Percentiles rank a stretch among this genome's conserved stretches.
These are phyloP conservation scores for Chrysomallon squamiferum DNA, from an alignment of 1,140 invertebrate genomes.

Conservation along the genomic window DNA sequence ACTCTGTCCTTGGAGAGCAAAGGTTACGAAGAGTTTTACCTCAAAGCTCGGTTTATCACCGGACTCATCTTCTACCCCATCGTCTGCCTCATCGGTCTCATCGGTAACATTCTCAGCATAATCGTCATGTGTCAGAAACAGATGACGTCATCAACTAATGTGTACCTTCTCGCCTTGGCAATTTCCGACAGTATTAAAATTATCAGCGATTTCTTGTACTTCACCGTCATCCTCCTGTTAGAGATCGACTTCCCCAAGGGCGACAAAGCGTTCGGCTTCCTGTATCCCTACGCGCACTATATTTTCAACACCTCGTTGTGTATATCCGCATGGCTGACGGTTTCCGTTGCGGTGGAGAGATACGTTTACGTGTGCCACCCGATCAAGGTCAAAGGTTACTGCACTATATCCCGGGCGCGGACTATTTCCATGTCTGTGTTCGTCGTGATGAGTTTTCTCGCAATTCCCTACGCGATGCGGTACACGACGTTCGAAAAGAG, in stretches of 20 bases:
- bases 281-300: slow-evolving; percentile 61
- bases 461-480: slow-evolving; percentile 54
- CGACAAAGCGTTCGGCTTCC: slow-evolving; percentile 38
- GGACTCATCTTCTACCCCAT: slow-evolving; percentile 72
- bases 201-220: slow-evolving; percentile 74
- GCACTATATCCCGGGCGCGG: slow-evolving; percentile 69
- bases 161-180: slow-evolving; percentile 76
- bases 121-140: slow-evolving; percentile 76
- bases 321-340: slow-evolving; percentile 85
- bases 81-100: slow-evolving; percentile 73
- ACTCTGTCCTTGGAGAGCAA: slow-evolving; percentile 1
- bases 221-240: slow-evolving; percentile 68
- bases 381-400: slow-evolving; percentile 81
- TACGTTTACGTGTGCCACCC: slow-evolving; percentile 96
- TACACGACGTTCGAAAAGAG: slow-evolving; percentile 40
- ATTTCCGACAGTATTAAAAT: slow-evolving; percentile 78
- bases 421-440: slow-evolving; percentile 44
- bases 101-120: slow-evolving; percentile 77
- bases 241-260: slow-evolving; percentile 44
- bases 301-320: slow-evolving; percentile 57
- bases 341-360: slow-evolving; percentile 92
- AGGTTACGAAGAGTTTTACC: slow-evolving; percentile 48
- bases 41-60: slow-evolving; percentile 50
- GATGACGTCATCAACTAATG: slow-evolving; percentile 78
- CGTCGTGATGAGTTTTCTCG: slow-evolving; percentile 48